A percentile compares a stretch with the other conserved stretches of the same genome.
Conservation (phyloP, 1,140 invertebrate species). For the Platorchestia sp. region DNA sequence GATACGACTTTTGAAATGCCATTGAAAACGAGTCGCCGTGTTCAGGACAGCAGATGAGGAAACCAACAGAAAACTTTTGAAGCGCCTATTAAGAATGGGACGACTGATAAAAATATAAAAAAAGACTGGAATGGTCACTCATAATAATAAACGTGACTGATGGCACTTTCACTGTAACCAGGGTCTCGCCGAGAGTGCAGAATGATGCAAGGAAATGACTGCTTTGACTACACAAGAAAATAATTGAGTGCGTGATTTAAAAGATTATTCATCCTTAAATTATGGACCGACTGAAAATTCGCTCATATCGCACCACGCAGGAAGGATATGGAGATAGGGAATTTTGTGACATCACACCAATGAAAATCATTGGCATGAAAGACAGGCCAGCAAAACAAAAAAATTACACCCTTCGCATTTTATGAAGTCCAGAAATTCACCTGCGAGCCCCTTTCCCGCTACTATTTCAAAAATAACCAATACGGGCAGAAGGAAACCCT, state of each 20-base stretch:
- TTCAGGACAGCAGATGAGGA: not conserved
- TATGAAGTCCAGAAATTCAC: no score
- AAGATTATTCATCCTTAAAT: not conserved
- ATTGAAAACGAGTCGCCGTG: not conserved
- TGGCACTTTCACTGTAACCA: not conserved
- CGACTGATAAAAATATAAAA: not conserved
- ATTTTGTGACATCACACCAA: no score
- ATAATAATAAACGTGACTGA: not conserved
- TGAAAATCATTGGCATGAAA: no score
- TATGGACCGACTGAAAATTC: no score
- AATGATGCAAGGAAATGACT: not conserved
- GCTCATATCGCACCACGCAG: no score
- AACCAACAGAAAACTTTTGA: not conserved
- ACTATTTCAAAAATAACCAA: no score
- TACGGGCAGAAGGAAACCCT: no score
- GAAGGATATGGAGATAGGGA: no score
- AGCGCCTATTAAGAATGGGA: not conserved
- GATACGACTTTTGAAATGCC: not conserved
- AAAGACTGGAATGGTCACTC: not conserved
- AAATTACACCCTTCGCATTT: no score
- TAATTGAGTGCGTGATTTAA: not conserved
- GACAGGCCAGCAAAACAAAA: no score
- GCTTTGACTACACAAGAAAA: not conserved
- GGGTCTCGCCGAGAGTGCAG: not conserved
- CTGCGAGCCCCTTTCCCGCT: no score